Evolutionary conservation across 2,113 vertebrate species (phyloP), one percentile per base, ranked within the genome.

Genomic region (Marmota flaviventris): DNA sequence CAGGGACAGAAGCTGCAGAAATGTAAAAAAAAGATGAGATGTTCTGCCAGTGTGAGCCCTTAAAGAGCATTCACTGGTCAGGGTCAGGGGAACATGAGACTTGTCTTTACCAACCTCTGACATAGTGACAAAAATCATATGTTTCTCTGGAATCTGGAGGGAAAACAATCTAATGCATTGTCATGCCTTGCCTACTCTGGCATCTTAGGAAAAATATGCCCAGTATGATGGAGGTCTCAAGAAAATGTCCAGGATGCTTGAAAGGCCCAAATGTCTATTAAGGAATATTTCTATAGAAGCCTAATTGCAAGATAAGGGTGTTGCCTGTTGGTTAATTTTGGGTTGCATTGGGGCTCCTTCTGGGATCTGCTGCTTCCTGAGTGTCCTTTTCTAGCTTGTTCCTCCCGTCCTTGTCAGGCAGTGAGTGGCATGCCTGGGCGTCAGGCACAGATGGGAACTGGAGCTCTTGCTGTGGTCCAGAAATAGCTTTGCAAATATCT

Each of bases 401-500:
- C 81, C 85, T 90, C 56, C 7, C 6, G 65, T 94, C 94, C 92
- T 87, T 94, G 93, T 85, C 85, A 95, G 85, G 76, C 90, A 95
- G 85, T 18, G 10, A 93, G 90, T 76, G 93, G 86, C 42, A n/a
- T 4, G 34, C 67, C 67, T 92, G 84, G 81, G 77, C 4, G 1
- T 72, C 69, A 83, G 85, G 69, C 89, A 86, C 96, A 96, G 96
- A 96, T 84, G 89, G 86, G 86, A 93, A 27, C 81, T 17, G 53
- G 63, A 93, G 87, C 72, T 79, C 95, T 92, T 79, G 82, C 87
- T 96, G 77, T n/a, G 87, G 77, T 67, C 93, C 75, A 79, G 77
- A 96, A 97, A 93, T 91, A 96, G 93, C 51, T 95, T 82, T 84
- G 93, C 83, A 93, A 94, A 51, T 78, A 75, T 65, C 85, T 84